Conservation (phyloP, 2,797 vertebrate species). For the Urosaurus nigricauda region DNA sequence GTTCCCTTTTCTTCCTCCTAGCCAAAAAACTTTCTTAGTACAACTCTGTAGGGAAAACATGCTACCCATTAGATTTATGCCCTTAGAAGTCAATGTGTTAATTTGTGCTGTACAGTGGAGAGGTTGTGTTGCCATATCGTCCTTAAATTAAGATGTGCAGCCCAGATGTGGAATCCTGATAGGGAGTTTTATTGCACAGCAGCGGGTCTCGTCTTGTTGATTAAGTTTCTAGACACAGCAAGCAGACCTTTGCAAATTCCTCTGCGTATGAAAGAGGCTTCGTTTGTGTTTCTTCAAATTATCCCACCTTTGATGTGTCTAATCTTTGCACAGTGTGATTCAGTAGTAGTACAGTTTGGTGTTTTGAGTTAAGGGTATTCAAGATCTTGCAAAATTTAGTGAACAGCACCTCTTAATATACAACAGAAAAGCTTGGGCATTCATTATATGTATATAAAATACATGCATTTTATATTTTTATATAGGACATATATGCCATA, state of each 20-base stretch:
- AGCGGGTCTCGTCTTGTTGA: rapidly evolving
- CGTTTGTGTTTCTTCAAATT: background rate
- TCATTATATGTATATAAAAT: no score
- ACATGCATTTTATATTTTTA: no score
- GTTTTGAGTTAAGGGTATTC: conserved; percentile 45
- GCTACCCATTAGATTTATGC: conserved; percentile 67
- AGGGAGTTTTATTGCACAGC: conserved; percentile 53
- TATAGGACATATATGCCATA: background rate
- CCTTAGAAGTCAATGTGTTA: conserved; percentile 60
- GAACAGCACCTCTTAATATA: background rate
- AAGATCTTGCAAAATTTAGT: background rate
- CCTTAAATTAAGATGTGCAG: conserved; percentile 69
- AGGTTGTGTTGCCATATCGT: conserved; percentile 65
- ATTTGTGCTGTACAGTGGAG: conserved; percentile 64
- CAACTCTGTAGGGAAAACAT: conserved; percentile 62
- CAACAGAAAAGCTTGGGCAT: background rate
- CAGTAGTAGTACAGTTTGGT: conserved; percentile 22
- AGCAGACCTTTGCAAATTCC: conserved; percentile 16
- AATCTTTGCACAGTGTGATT: conserved; percentile 53
- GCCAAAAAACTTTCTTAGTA: conserved; percentile 49
- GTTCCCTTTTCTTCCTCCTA: conserved; percentile 40
- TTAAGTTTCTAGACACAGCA: conserved; percentile 40
- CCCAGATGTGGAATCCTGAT: conserved; percentile 70
- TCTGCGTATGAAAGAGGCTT: conserved; percentile 36
- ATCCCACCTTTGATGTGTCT: conserved; percentile 44